phyloP scores from a whole-genome alignment of 2,113 vertebrate species.

The Vanacampus margaritifer region DNA sequence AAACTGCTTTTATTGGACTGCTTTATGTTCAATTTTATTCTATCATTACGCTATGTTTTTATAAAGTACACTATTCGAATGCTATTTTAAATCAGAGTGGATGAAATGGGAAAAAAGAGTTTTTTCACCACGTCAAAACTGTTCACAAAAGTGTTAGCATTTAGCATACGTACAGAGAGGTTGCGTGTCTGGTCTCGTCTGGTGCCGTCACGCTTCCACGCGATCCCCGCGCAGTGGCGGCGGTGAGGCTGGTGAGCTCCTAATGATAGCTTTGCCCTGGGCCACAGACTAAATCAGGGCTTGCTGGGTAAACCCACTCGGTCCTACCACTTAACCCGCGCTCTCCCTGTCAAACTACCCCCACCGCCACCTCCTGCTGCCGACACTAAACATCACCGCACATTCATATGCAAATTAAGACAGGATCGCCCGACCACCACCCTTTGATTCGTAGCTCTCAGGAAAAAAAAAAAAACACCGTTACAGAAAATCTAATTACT shows the following conservation, averaged over 20 bases:
- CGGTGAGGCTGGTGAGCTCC: background rate
- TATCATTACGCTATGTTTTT: no score
- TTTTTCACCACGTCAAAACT: background rate
- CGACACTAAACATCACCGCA: background rate
- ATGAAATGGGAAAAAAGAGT: no score
- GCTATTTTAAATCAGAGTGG: no score
- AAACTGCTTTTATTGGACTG: no score
- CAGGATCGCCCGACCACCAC: background rate
- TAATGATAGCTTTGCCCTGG: conserved; percentile 5
- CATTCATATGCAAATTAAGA: conserved; percentile 2
- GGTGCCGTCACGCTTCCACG: background rate
- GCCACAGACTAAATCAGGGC: conserved; percentile 7
- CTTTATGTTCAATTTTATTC: no score
- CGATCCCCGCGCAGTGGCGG: background rate
- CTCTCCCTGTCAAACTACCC: background rate
- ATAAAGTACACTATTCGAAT: no score
- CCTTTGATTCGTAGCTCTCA: background rate
- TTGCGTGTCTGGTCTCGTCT: background rate
- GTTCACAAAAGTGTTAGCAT: background rate
- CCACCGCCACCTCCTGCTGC: background rate
- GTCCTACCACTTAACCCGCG: conserved; percentile 1
- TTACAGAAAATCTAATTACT: background rate
- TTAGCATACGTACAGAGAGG: background rate
- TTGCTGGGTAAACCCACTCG: conserved; percentile 2
- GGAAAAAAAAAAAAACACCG: background rate